Conservation (phyloP, 2,888 invertebrate genomes). For the Itoplectis maculator region DNA sequence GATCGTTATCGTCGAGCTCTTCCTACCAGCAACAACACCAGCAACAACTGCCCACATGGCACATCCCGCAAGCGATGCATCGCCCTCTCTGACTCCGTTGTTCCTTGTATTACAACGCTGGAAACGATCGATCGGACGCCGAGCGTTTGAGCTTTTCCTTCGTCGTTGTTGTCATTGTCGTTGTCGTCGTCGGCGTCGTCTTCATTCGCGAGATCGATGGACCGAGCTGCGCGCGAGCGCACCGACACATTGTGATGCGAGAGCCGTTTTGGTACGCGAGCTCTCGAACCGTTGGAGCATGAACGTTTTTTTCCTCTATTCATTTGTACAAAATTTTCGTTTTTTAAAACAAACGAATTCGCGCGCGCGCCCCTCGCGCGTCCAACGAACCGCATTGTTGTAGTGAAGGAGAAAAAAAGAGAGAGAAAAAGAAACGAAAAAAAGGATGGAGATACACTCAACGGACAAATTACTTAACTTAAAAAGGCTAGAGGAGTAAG, state of each 20-base stretch:
- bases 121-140: constrained; percentile 29
- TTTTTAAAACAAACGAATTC: constrained; percentile 12
- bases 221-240: constrained; percentile 18
- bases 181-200: constrained; percentile 26
- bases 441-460: constrained; percentile 56
- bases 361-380: constrained; percentile 36
- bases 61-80: constrained; percentile 78
- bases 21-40: constrained; percentile 67
- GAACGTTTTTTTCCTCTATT: constrained; percentile 58
- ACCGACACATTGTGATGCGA: constrained; percentile 43
- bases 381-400: constrained; percentile 56
- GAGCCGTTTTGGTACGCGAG: constrained; percentile 34
- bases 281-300: constrained; percentile 40
- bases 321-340: constrained; percentile 78
- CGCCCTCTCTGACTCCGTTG: constrained; percentile 70
- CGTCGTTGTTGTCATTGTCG: constrained; percentile 41
- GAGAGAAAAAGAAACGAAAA: constrained; percentile 13
- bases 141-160: constrained; percentile 45
- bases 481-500: constrained; percentile 59
- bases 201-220: constrained; percentile 23
- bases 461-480: constrained; percentile 81
- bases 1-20: constrained; percentile 70
- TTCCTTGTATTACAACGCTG: constrained; percentile 58
- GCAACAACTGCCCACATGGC: constrained; percentile 73
- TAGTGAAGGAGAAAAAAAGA: constrained; percentile 42